phyloP scores from a whole-genome alignment of 2,888 invertebrate species.

The Apantesis nais region DNA sequence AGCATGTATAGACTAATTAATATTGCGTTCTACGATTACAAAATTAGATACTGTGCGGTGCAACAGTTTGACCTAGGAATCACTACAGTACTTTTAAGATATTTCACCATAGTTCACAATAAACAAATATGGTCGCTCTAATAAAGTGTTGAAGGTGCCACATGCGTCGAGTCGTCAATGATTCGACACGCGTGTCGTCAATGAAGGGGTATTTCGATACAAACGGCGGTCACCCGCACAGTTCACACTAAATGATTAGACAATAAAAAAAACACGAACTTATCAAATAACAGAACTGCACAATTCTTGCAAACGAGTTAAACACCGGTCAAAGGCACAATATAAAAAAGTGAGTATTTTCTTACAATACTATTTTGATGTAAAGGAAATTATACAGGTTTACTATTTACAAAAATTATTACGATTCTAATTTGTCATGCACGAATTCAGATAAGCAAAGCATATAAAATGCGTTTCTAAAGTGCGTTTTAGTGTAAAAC shows the following conservation, averaged over 20 bases:
- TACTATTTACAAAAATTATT: conserved; percentile 38
- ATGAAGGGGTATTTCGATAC: background rate
- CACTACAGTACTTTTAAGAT: conserved; percentile 45
- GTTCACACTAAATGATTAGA: conserved; percentile 36
- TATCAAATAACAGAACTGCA: conserved; percentile 40
- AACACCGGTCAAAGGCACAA: conserved; percentile 61
- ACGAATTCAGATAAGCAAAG: conserved; percentile 38
- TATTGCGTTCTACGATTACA: conserved; percentile 66
- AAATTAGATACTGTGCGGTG: conserved; percentile 70
- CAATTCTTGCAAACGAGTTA: conserved; percentile 37
- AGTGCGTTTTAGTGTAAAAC: conserved; percentile 19
- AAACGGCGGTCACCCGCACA: background rate
- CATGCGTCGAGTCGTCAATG: background rate
- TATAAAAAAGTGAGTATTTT: conserved; percentile 54
- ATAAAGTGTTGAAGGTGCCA: conserved; percentile 21
- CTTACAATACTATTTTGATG: conserved; percentile 52
- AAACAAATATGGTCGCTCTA: conserved; percentile 64
- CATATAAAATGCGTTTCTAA: conserved; percentile 16
- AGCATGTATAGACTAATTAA: conserved; percentile 69
- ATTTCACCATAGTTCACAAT: conserved; percentile 57
- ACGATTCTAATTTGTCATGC: conserved; percentile 37
- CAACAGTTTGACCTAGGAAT: conserved; percentile 60
- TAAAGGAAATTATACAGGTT: conserved; percentile 35
- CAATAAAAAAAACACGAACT: conserved; percentile 38
- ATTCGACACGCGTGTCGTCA: background rate